These are phyloP conservation scores for Brachyptera risi DNA, from an alignment of 2,888 invertebrate genomes.

Conservation along the genomic window DNA sequence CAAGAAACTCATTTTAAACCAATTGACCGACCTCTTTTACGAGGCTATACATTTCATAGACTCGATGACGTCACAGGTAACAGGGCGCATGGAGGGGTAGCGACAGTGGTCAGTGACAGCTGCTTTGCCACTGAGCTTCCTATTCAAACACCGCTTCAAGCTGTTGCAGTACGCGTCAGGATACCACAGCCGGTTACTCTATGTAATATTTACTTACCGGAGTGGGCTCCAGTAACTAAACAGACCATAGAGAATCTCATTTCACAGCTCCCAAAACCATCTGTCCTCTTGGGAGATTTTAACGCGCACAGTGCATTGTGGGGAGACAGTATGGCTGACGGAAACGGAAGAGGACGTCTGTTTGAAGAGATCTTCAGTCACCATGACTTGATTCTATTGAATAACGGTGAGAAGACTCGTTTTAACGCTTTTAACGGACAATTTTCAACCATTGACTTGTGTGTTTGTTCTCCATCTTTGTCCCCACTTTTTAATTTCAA, in stretches of 20 bases:
- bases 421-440: background rate
- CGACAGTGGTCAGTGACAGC: background rate
- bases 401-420: background rate
- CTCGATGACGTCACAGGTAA: background rate
- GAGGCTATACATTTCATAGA: background rate
- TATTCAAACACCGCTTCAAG: constrained; percentile 12
- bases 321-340: background rate
- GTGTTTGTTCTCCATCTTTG: background rate
- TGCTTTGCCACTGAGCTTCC: background rate
- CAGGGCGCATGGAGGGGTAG: background rate
- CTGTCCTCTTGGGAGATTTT: background rate
- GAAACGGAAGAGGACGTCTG: background rate
- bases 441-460: background rate
- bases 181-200: background rate
- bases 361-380: background rate
- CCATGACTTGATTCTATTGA: background rate
- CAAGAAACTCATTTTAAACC: background rate
- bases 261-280: no score
- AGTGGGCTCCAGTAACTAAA: background rate
- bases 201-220: background rate
- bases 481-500: background rate
- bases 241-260: background rate
- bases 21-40: background rate
- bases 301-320: constrained; percentile 3
- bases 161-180: no score